Evolutionary conservation across 2,797 vertebrate species (phyloP), one percentile per base, ranked within the genome.

Genomic region (Vultur gryphus): DNA sequence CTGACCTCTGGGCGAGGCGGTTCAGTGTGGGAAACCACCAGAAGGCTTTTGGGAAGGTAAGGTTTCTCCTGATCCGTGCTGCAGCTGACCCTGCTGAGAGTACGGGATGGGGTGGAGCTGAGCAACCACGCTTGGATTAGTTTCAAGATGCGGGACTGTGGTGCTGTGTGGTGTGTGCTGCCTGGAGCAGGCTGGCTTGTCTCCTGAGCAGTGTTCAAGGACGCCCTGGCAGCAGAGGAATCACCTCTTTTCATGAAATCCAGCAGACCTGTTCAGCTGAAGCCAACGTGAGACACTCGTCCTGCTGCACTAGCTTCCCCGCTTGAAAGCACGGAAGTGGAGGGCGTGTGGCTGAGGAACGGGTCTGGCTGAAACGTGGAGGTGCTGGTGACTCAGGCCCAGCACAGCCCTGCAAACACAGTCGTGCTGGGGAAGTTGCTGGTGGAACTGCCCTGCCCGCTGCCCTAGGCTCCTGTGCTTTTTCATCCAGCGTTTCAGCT

Each of bases 341-440:
- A 24, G 28, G 35, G 11, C 31, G 15, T 0, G 3, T 20, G 46
- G 26, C 39, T 3, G 7, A 25, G 57, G 57, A 51, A 6, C 0
- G 2, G 9, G 12, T 11, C n/a, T 13, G 58, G 35, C 33, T 8
- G 43, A 23, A 12, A 17, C 1, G 1, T 1, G 16, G 55, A 62
- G 62, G 15, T 37, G 78, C 49, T 46, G 21, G 33, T 52, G 54
- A 2, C 33, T 13, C 8, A 0, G 31, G 12, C 4, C 7, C 52
- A 16, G 18, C 19, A 2, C 23, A 55, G 84, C 51, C 46, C 33
- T 5, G 15, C 35, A 6, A 15, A 21, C 23, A 2, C 7, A 9
- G 29, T 13, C 3, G 3, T 7, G 41, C 7, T 9, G 35, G 16
- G 23, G 18, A 19, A 29, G 52, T 6, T 29, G 39, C 77, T 33